phyloP scores from a whole-genome alignment of 1,140 invertebrate genomes.

The Lanistes nyassanus region DNA sequence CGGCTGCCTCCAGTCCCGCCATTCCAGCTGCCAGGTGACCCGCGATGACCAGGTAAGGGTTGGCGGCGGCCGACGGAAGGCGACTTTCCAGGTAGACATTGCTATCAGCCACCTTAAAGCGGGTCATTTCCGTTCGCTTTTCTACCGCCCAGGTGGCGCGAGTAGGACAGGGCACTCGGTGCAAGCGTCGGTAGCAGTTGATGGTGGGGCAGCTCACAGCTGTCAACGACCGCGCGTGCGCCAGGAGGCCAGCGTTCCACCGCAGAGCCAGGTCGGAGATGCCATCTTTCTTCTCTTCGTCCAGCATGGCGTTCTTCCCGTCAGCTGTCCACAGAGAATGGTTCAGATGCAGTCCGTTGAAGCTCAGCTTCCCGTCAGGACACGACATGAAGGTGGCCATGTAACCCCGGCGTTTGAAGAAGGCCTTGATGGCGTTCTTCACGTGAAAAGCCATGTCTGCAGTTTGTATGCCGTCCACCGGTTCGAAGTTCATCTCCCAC shows the following conservation, averaged over 20 bases:
- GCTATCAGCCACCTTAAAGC: not conserved
- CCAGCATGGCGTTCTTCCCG: slow-evolving; percentile 30
- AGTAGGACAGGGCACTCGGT: slow-evolving; percentile 16
- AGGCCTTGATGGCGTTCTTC: slow-evolving; percentile 19
- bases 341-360: slow-evolving; percentile 38
- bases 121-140: not conserved
- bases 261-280: slow-evolving; percentile 28
- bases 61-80: slow-evolving; percentile 31
- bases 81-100: slow-evolving; percentile 41
- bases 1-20: slow-evolving; percentile 32
- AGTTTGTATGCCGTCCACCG: slow-evolving; percentile 3
- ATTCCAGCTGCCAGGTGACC: slow-evolving; percentile 41
- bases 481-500: slow-evolving; percentile 16
- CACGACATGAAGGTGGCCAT: slow-evolving; percentile 41
- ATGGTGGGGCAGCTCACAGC: slow-evolving; percentile 36
- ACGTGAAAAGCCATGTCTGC: slow-evolving; percentile 8
- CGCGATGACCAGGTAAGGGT: slow-evolving; percentile 43
- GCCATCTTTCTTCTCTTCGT: slow-evolving; percentile 11
- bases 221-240: slow-evolving; percentile 33
- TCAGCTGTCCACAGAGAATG: slow-evolving; percentile 33
- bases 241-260: slow-evolving; percentile 39
- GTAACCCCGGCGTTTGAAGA: slow-evolving; percentile 11
- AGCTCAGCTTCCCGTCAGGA: slow-evolving; percentile 1
- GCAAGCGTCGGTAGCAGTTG: slow-evolving; percentile 39
- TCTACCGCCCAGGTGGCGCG: slow-evolving; percentile 34